phyloP scores from a whole-genome alignment of 2,797 vertebrate species.

The Poecilia gillii region DNA sequence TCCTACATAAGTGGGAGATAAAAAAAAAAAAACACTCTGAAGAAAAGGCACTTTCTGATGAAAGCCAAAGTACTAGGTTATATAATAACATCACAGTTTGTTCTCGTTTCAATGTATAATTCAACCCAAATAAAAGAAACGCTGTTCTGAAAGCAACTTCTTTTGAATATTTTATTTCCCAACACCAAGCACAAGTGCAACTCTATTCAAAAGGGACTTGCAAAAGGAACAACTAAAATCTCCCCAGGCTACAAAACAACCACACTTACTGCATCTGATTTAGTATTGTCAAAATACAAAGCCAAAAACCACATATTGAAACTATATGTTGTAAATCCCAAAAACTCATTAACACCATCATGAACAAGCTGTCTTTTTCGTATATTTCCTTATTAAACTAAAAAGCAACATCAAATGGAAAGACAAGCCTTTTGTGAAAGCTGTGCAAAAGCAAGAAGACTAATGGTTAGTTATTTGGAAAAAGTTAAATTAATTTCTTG shows the following conservation, averaged over 20 bases:
- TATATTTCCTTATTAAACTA: not conserved
- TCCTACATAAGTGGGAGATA: constrained; percentile 26
- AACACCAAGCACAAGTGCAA: constrained; percentile 33
- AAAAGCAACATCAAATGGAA: constrained; percentile 3
- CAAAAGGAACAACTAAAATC: constrained; percentile 6
- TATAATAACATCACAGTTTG: constrained; percentile 51
- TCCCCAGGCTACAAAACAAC: constrained; percentile 15
- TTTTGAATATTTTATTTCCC: constrained; percentile 73
- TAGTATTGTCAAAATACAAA: constrained; percentile 12
- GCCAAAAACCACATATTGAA: constrained; percentile 6
- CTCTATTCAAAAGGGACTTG: constrained; percentile 23
- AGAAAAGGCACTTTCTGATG: constrained; percentile 21
- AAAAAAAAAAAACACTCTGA: constrained; percentile 29
- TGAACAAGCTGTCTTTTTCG: not conserved
- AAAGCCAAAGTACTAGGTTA: constrained; percentile 49
- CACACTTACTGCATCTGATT: constrained; percentile 27
- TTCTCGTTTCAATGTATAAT: constrained; percentile 67
- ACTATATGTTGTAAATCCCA: constrained; percentile 8
- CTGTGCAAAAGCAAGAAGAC: not conserved
- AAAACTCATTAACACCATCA: constrained; percentile 2
- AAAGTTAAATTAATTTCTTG: constrained; percentile 13
- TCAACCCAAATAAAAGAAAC: constrained; percentile 58
- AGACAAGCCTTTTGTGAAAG: not conserved
- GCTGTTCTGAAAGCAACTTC: constrained; percentile 63
- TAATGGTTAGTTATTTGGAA: constrained; percentile 15